Conservation (phyloP, 2,888 invertebrate species). For the Ophion ventricosus region DNA sequence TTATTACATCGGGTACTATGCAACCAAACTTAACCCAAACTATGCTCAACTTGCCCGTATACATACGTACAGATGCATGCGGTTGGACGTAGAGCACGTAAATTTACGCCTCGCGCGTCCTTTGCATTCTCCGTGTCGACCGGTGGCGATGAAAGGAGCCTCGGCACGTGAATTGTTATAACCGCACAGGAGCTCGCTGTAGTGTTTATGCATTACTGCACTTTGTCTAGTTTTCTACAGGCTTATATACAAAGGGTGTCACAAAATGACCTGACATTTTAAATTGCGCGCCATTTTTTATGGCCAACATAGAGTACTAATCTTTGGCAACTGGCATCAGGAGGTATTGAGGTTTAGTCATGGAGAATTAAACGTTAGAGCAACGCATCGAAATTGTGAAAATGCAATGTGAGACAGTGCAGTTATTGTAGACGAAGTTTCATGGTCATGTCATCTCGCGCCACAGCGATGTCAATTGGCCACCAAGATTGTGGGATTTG, state of each 20-base stretch:
- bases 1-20: conserved; percentile 48
- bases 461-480: too few species aligned
- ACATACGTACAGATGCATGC: conserved; percentile 37
- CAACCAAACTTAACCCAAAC: conserved; percentile 36
- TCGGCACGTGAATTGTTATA: conserved; percentile 64
- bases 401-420: too few species aligned
- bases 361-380: too few species aligned
- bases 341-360: too few species aligned
- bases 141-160: conserved; percentile 36
- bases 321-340: too few species aligned
- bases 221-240: conserved; percentile 27
- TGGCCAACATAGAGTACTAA: too few species aligned
- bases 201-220: conserved; percentile 47
- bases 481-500: too few species aligned
- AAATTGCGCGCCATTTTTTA: too few species aligned
- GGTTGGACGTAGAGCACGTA: conserved; percentile 34
- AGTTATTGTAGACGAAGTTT: too few species aligned
- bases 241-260: neutral
- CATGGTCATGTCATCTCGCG: too few species aligned
- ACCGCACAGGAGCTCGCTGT: conserved; percentile 26
- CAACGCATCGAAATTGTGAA: too few species aligned
- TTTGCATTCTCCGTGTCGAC: conserved; percentile 52
- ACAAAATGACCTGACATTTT: too few species aligned
- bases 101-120: conserved; percentile 59
- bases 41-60: conserved; percentile 6